Percentiles rank a stretch among this genome's conserved stretches.
Evolutionary conservation across 1,140 invertebrate genomes (phyloP).

Genomic region (Ips typographus): DNA sequence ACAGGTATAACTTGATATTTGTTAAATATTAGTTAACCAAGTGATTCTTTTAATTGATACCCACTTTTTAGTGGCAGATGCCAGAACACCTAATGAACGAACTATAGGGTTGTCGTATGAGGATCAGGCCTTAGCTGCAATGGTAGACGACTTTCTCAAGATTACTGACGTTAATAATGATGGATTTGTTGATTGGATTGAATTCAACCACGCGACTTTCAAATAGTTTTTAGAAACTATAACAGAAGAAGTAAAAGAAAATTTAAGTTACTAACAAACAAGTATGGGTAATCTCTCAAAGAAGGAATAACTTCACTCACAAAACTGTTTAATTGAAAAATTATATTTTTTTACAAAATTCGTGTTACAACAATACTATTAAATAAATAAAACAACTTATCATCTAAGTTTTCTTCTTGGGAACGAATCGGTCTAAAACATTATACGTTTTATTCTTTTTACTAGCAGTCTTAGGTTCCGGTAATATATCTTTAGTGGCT

Average conservation of each 20-base stretch:
- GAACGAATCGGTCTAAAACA: constrained; percentile 65
- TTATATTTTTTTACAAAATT: too few relatives aligned
- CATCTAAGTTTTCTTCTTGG: too few relatives aligned
- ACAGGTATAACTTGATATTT: too few relatives aligned
- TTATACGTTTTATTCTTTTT: constrained; percentile 55
- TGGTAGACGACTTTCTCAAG: constrained; percentile 70
- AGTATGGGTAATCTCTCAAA: too few relatives aligned
- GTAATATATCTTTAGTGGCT: constrained; percentile 50
- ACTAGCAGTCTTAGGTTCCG: constrained; percentile 42
- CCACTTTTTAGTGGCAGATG: constrained; percentile 30
- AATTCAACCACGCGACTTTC: constrained; percentile 57
- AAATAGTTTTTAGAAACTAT: not conserved
- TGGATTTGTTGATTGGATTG: constrained; percentile 75
- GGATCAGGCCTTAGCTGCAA: constrained; percentile 64
- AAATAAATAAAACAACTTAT: too few relatives aligned
- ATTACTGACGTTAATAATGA: constrained; percentile 75
- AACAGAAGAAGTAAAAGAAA: not conserved
- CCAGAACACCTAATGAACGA: constrained; percentile 40
- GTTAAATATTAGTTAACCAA: too few relatives aligned
- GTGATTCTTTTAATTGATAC: constrained; percentile 7
- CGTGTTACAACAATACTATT: too few relatives aligned
- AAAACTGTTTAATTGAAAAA: too few relatives aligned
- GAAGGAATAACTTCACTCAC: too few relatives aligned
- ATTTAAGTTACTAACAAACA: too few relatives aligned
- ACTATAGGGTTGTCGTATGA: constrained; percentile 51